Evolutionary conservation across 2,797 vertebrate genomes (phyloP), one percentile per base, ranked within the genome.

Genomic region (Sebastes nivosus): DNA sequence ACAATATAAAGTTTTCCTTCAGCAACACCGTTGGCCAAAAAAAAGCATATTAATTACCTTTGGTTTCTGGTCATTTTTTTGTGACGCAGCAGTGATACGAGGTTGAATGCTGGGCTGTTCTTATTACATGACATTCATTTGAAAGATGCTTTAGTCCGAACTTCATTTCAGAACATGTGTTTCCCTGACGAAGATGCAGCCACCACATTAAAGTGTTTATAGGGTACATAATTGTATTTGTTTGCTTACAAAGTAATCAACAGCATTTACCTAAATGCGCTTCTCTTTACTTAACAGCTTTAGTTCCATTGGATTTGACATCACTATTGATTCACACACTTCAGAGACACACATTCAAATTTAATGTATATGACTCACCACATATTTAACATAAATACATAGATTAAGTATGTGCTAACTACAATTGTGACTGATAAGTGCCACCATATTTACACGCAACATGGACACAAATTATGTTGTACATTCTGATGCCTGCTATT

Each of bases 51-150:
- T 2, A 89, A 83, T 85, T 79, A 80, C 63, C 75, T 80, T 87
- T 85, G 67, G 79, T 77, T 68, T 76, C 50, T 70, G 73, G 29
- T 85, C 22, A 66, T 87, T 80, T 67, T 80, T 74, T 84, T 65
- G 69, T 83, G 79, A 86, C 75, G 70, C 80, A 90, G 83, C 83
- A 75, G 70, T 74, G 76, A 72, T 82, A 83, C 67, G 55, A 84
- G 86, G 80, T 86, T 72, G 77, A 87, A 85, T 78, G 75, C 64
- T 46, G 38, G 11, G 46, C 65, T 81, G 75, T 25, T 55, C 9
- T 25, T 55, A 24, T 75, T 46, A 34, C 18, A 34, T 69, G 70
- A 16, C 22, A 38, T 72, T 59, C 7, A 57, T 79, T 54, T 69
- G 27, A 46, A 60, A 58, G 13, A 58, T 1, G 12, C 36, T 68